A percentile compares a stretch with the other conserved stretches of the same genome.
phyloP scores from a whole-genome alignment of 1,140 invertebrate genomes.

The Hylaeus volcanicus region DNA sequence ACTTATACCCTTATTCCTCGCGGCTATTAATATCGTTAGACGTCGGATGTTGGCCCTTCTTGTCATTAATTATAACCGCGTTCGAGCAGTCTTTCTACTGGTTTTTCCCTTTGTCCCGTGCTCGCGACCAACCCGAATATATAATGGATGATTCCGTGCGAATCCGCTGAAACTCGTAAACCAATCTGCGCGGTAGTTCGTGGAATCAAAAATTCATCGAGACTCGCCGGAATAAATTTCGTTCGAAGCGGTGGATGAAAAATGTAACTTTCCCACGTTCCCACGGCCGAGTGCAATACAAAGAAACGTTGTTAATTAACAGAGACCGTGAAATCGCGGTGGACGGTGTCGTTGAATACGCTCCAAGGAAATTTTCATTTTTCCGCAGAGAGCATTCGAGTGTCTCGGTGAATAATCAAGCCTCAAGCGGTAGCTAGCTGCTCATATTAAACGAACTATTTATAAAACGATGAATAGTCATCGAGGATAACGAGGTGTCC shows the following conservation, averaged over 20 bases:
- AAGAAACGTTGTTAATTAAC: no score
- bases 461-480: no score
- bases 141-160: constrained; percentile 22
- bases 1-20: constrained; percentile 41
- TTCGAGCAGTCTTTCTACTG: constrained; percentile 29
- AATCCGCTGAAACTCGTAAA: background rate
- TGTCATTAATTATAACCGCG: constrained; percentile 62
- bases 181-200: background rate
- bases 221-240: background rate
- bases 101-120: constrained; percentile 22
- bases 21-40: constrained; percentile 48
- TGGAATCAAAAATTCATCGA: background rate
- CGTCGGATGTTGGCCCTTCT: constrained; percentile 52
- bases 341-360: no score
- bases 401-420: no score
- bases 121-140: background rate
- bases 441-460: no score
- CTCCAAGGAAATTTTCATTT: no score
- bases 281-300: no score
- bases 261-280: background rate
- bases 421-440: no score
- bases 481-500: no score
- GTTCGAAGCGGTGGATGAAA: background rate
- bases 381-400: no score
- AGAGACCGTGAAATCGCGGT: no score